Conservation (phyloP, 1,140 invertebrate genomes). For the Drosophila seguyi region DNA sequence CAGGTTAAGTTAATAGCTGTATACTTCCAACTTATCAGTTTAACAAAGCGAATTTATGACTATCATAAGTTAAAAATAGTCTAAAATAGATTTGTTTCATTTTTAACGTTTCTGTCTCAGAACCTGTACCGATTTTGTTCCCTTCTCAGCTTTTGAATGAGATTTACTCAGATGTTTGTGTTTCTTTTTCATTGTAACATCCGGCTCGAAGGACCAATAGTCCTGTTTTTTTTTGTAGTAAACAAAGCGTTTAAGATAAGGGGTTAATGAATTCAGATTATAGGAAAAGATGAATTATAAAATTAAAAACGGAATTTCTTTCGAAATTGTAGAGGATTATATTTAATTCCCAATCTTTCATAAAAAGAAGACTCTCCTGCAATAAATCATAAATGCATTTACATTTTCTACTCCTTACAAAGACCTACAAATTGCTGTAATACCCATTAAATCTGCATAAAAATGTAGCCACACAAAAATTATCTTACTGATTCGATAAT, state of each 20-base stretch:
- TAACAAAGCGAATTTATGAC: neutral
- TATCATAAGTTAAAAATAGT: neutral
- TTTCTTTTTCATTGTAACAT: neutral
- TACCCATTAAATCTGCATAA: neutral
- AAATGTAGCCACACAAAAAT: neutral
- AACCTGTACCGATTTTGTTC: no score
- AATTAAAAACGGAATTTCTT: no score
- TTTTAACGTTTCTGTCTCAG: neutral
- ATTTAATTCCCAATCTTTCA: neutral
- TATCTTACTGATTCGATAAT: conserved; percentile 17
- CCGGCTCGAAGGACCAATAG: neutral
- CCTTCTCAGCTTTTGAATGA: no score
- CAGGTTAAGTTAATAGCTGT: neutral
- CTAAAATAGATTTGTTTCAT: neutral
- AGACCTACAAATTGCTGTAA: no score
- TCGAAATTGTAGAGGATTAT: neutral
- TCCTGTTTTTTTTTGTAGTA: no score
- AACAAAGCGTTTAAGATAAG: no score
- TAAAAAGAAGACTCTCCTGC: neutral
- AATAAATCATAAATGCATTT: neutral
- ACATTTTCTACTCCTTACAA: neutral
- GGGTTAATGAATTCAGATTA: no score
- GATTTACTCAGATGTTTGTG: neutral
- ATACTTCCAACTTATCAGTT: neutral
- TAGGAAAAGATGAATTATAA: no score